Conservation (phyloP, 2,797 vertebrate genomes). For the Argya squamiceps region DNA sequence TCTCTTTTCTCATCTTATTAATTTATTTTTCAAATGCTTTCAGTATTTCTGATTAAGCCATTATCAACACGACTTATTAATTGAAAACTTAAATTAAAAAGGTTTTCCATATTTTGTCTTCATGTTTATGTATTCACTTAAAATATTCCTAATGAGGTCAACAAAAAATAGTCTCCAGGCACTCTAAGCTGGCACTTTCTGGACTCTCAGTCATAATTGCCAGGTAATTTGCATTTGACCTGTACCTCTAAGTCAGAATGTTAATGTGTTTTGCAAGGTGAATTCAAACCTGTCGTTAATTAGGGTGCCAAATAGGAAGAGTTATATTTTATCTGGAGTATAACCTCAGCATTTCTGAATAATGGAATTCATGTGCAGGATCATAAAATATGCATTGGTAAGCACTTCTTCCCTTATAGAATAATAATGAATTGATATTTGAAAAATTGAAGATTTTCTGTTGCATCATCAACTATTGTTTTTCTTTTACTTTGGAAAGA, state of each 20-base stretch:
- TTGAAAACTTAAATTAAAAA: not conserved
- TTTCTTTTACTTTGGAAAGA: not conserved
- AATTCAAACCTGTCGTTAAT: constrained; percentile 64
- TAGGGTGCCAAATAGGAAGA: constrained; percentile 18
- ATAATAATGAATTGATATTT: not conserved
- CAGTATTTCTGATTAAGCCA: not conserved
- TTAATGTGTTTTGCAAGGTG: constrained; percentile 57
- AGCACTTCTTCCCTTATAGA: not conserved
- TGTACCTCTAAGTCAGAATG: constrained; percentile 48
- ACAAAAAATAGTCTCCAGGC: constrained; percentile 47
- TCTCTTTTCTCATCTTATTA: not conserved
- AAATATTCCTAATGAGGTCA: constrained; percentile 51
- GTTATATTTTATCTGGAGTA: constrained; percentile 13
- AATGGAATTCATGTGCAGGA: not conserved
- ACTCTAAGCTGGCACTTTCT: constrained; percentile 24
- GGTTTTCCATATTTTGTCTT: not conserved
- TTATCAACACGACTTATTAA: not conserved
- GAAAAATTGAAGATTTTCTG: not conserved
- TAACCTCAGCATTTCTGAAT: constrained; percentile 50
- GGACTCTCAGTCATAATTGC: constrained; percentile 47
- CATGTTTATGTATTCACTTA: constrained; percentile 37
- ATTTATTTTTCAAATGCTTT: not conserved
- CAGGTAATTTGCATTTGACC: constrained; percentile 70
- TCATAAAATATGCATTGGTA: constrained; percentile 4
- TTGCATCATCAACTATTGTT: not conserved